Evolutionary conservation across 2,797 vertebrate genomes (phyloP), one percentile per base, ranked within the genome.

Genomic region (Gobio occitaniae): DNA sequence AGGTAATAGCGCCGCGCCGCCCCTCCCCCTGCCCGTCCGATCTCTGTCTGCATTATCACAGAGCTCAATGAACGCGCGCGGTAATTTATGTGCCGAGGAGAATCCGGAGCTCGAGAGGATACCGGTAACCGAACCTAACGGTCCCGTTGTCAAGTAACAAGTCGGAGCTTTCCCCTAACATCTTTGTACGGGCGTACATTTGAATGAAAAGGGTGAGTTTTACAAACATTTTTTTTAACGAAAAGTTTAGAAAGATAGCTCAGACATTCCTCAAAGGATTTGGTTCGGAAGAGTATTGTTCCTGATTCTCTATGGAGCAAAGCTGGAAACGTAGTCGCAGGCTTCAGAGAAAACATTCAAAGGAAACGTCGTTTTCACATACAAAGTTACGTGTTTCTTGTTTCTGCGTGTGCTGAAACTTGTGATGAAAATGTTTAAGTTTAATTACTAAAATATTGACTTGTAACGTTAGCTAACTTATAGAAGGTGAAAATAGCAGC

Each of bases 1-100:
- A 90, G 90, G 90, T 90, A 90, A 78, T 86, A 79, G 72, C 84
- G 68, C 84, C 87, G 50, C 88, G 68, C 84, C 87, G 50, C 88
- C 88, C 87, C 69, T 87, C 90, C 88, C 87, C 89, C 88, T 52
- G 65, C 47, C 66, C 21, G 68, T 71, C 74, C 56, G 75, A 25
- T 19, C 78, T 44, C 52, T 50, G 61, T 78, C 75, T 71, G 84
- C 82, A 80, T 87, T 86, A 82, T 84, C 59, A 84, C 56, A 72
- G 88, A 86, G 78, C 86, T 78, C 47, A 68, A 75, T 75, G 83
- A 89, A 44, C 79, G 82, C 76, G 84, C 75, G 56, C 83, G 61
- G 81, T 87, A 78, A 85, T 85, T 87, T 54, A 78, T 38, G 56
- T 66, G 61, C 38, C 15, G 72, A 78, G 71, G 72, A 81, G 81